Conservation (phyloP, 1,140 invertebrate species). For the Samia ricini region DNA sequence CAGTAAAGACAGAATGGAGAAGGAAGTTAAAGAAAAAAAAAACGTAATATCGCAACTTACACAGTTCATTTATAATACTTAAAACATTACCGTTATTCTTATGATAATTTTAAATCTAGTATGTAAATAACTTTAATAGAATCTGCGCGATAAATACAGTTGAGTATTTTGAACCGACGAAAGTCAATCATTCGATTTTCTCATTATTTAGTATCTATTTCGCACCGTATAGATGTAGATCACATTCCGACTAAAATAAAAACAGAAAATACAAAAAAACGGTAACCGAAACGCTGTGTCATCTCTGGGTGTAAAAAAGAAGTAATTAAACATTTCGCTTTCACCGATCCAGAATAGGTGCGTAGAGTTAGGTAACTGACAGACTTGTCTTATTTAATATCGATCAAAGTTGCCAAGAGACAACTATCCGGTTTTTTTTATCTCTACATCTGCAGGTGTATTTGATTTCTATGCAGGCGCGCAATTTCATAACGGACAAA, state of each 20-base stretch:
- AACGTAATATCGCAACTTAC: neutral
- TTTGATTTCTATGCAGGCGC: constrained; percentile 11
- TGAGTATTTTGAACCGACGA: constrained; percentile 31
- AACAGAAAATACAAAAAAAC: constrained; percentile 28
- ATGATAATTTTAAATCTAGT: too few relatives aligned
- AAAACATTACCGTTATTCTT: too few relatives aligned
- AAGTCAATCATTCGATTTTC: constrained; percentile 49
- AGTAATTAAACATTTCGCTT: constrained; percentile 71
- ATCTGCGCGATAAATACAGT: neutral
- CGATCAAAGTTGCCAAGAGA: constrained; percentile 45
- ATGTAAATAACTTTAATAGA: too few relatives aligned
- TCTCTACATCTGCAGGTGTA: constrained; percentile 17
- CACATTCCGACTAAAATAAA: constrained; percentile 27
- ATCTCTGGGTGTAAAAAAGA: constrained; percentile 67
- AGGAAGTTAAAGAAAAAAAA: constrained; percentile 4
- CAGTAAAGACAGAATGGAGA: neutral
- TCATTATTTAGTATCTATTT: constrained; percentile 38
- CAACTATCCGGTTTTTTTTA: constrained; percentile 53
- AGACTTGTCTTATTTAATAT: constrained; percentile 57
- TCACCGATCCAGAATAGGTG: constrained; percentile 58
- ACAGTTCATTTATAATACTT: too few relatives aligned
- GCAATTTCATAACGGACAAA: constrained; percentile 12
- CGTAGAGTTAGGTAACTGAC: constrained; percentile 61
- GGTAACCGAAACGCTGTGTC: constrained; percentile 53
- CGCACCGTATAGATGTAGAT: constrained; percentile 39